Evolutionary conservation across 2,113 vertebrate genomes (phyloP), one percentile per base, ranked within the genome.

Genomic region (Lampris megalopsis): DNA sequence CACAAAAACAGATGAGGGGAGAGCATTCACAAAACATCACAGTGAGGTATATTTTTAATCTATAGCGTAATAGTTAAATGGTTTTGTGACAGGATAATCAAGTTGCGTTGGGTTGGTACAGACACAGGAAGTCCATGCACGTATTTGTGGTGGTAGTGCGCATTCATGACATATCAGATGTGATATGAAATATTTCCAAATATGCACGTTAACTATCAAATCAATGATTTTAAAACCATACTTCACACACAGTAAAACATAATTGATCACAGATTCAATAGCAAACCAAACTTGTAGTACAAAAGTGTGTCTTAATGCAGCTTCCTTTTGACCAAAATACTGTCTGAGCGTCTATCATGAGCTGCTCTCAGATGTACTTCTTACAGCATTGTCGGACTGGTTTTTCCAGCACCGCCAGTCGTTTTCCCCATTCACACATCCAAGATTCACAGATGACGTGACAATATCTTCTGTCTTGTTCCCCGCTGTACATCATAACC

Each of bases 161-260:
- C 68, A 74, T 82, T 85, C 57, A 73, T 42, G 53, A 82, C 41
- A 77, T 13, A 41, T 5, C 10, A 62, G 43, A 4, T 61, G 5
- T 59, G 6, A 40, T 7, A 47, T 57, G 1, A 53, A 24, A 65
- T 61, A 24, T 24, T 24, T 24, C 24, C 24, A 24, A 24, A 24
- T 24, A 24, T 24, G 24, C 24, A 24, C 24, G 24, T 24, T 24
- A 24, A 24, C 24, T 24, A 24, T 24, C 24, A 24, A 24, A 24
- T 24, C 24, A 24, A 24, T 24, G 24, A 24, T 24, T 24, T 24
- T 24, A 24, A 24, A 24, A 24, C 24, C 24, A 24, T 24, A 24
- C 24, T 24, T 24, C 24, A 24, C 24, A 24, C 24, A 24, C 24
- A 24, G 24, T 24, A 24, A 24, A 24, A 24, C 24, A 24, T 24